Evolutionary conservation across 2,888 invertebrate species (phyloP).

Genomic region (Euzophera pinguis): DNA sequence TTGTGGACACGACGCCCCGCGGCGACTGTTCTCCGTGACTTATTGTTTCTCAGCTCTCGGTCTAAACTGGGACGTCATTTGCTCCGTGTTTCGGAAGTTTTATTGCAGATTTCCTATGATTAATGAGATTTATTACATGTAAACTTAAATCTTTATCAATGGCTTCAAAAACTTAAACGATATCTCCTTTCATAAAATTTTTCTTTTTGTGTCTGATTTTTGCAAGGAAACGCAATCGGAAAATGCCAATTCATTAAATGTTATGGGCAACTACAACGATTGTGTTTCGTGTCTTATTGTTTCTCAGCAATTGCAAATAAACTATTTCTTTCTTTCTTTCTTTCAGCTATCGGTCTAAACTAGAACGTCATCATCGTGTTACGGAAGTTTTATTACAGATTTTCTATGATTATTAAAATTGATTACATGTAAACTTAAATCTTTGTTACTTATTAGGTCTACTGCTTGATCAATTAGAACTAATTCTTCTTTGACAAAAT

Average conservation of each 20-base stretch:
- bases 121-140: neutral
- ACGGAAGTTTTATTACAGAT: neutral
- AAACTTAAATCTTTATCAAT: neutral
- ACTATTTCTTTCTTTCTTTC: too few relatives aligned
- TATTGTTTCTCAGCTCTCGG: slow-evolving; percentile 20
- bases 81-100: neutral
- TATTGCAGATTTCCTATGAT: neutral
- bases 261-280: slow-evolving; percentile 33
- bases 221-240: too few relatives aligned
- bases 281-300: slow-evolving; percentile 44
- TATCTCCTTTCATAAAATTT: neutral
- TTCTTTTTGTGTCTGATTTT: too few relatives aligned
- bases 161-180: too few relatives aligned
- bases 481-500: too few relatives aligned
- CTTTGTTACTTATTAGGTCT: too few relatives aligned
- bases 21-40: slow-evolving; percentile 47
- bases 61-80: neutral
- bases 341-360: neutral
- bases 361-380: neutral
- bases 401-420: neutral
- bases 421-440: neutral
- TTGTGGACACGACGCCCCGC: slow-evolving; percentile 34
- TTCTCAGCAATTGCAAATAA: too few relatives aligned
- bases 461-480: too few relatives aligned
- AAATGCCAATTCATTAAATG: too few relatives aligned